Percentiles rank a stretch among this genome's conserved stretches.
These are phyloP conservation scores for Ceramica pisi DNA, from an alignment of 2,888 invertebrate genomes.

Conservation along the genomic window DNA sequence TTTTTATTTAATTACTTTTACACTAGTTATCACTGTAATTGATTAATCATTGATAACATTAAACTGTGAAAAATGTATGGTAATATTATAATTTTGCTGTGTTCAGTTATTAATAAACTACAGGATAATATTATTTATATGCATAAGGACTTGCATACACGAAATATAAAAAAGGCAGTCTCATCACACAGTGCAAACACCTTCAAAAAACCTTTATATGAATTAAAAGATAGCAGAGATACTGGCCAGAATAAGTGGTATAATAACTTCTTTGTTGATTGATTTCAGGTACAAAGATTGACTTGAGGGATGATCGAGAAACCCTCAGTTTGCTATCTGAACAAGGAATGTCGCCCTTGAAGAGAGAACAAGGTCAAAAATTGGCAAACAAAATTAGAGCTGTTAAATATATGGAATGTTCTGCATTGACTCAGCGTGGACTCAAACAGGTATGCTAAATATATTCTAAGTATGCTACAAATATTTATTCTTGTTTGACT, in stretches of 20 bases:
- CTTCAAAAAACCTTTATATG: background rate
- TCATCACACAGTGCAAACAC: background rate
- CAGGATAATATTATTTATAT: background rate
- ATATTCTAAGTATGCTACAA: conserved; percentile 10
- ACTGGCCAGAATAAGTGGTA: too few species aligned
- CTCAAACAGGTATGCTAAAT: conserved; percentile 94
- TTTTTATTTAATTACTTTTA: background rate
- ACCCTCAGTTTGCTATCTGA: conserved; percentile 97
- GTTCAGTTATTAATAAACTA: background rate
- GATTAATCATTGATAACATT: conserved; percentile 11
- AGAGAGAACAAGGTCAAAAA: conserved; percentile 99
- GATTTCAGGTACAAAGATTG: conserved; percentile 98
- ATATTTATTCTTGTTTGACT: conserved; percentile 8
- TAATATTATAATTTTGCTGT: background rate
- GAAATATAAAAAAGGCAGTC: background rate
- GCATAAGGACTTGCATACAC: background rate
- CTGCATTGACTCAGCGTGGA: conserved; percentile 99
- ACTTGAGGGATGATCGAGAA: conserved; percentile 99
- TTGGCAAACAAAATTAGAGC: conserved; percentile 99
- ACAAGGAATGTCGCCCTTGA: conserved; percentile 98
- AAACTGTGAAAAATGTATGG: background rate
- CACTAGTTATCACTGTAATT: conserved; percentile 1
- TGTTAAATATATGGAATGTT: conserved; percentile 99
- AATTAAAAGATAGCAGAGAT: background rate
- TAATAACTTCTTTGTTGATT: too few species aligned